phyloP scores from a whole-genome alignment of 2,888 invertebrate species.

The Miltochrista miniata region DNA sequence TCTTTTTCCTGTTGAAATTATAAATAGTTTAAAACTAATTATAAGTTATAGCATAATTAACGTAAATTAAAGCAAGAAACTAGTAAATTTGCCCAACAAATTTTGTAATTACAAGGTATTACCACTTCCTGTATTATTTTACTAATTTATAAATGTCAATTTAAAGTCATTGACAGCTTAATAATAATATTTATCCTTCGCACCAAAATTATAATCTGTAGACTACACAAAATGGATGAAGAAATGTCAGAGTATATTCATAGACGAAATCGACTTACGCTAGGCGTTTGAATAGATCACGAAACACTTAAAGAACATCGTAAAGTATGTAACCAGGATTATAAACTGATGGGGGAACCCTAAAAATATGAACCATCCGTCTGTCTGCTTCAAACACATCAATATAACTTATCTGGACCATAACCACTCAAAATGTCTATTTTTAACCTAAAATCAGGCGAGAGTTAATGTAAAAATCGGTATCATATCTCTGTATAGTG shows the following conservation, averaged over 20 bases:
- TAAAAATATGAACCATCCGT: slow-evolving; percentile 62
- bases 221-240: too few relatives aligned
- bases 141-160: not conserved
- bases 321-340: slow-evolving; percentile 44
- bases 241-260: slow-evolving; percentile 1
- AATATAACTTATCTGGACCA: slow-evolving; percentile 73
- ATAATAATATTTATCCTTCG: not conserved
- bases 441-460: slow-evolving; percentile 71
- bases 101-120: not conserved
- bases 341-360: slow-evolving; percentile 49
- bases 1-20: not conserved
- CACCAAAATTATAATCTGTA: not conserved
- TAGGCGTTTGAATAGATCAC: slow-evolving; percentile 9
- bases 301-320: slow-evolving; percentile 32
- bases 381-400: slow-evolving; percentile 65
- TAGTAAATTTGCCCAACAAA: not conserved
- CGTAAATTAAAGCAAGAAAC: not conserved
- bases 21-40: not conserved
- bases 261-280: not conserved
- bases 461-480: slow-evolving; percentile 72
- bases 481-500: slow-evolving; percentile 66
- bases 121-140: not conserved
- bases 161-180: not conserved
- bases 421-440: slow-evolving; percentile 79
- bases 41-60: not conserved